phyloP scores from a whole-genome alignment of 2,797 vertebrate genomes.

The Picus viridis region DNA sequence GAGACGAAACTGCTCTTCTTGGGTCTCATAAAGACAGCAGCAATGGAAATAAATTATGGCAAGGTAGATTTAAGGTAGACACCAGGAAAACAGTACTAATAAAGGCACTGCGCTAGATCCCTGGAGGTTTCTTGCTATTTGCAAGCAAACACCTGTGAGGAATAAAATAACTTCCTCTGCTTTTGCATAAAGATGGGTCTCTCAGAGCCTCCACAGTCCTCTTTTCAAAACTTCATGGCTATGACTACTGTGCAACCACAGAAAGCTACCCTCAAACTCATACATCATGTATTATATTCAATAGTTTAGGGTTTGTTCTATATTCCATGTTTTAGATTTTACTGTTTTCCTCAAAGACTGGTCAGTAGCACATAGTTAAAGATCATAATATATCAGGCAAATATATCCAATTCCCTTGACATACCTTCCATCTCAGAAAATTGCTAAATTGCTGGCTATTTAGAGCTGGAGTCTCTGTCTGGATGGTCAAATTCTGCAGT shows the following conservation, averaged over 20 bases:
- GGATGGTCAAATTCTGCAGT: not conserved
- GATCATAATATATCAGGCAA: not conserved
- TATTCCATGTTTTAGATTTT: not conserved
- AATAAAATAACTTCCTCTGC: not conserved
- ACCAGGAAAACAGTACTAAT: not conserved
- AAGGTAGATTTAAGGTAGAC: not conserved
- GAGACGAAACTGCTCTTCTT: not conserved
- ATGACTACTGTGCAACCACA: not conserved
- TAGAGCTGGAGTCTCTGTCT: not conserved
- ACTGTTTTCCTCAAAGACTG: not conserved
- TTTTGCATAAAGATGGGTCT: not conserved
- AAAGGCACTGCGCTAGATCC: not conserved
- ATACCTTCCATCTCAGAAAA: not conserved
- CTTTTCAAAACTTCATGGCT: not conserved
- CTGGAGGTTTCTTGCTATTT: not conserved
- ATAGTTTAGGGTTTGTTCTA: not conserved
- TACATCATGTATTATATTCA: not conserved
- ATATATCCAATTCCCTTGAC: not conserved
- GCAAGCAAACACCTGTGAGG: not conserved
- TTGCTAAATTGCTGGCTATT: not conserved
- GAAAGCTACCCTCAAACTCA: not conserved
- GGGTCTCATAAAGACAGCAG: not conserved
- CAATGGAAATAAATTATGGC: not conserved
- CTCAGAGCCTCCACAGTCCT: not conserved
- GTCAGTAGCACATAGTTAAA: not conserved